phyloP scores from a whole-genome alignment of 1,140 invertebrate genomes.

The Drosophila melanica region DNA sequence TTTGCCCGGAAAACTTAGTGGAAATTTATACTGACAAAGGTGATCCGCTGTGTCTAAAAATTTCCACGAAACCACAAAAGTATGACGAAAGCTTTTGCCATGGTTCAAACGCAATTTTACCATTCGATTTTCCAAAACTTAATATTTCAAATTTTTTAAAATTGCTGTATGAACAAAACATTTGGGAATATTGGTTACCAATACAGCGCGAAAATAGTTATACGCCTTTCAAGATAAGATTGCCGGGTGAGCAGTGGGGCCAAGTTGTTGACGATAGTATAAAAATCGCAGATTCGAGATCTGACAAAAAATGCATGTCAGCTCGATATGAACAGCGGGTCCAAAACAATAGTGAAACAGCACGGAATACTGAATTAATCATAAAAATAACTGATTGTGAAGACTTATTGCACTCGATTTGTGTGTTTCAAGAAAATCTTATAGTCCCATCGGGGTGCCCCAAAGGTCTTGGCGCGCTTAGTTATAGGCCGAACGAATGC shows the following conservation, averaged over 20 bases:
- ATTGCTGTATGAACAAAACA: constrained; percentile 37
- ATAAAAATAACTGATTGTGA: constrained; percentile 45
- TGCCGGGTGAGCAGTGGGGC: constrained; percentile 72
- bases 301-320: constrained; percentile 53
- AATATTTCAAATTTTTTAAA: constrained; percentile 1
- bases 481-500: constrained; percentile 55
- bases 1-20: constrained; percentile 53
- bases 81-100: constrained; percentile 66
- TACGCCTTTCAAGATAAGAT: constrained; percentile 58
- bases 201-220: constrained; percentile 40
- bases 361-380: neutral
- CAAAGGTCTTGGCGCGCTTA: constrained; percentile 52
- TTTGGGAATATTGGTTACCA: constrained; percentile 71
- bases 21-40: constrained; percentile 38
- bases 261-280: constrained; percentile 31
- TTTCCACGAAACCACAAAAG: constrained; percentile 28
- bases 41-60: constrained; percentile 46
- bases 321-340: neutral
- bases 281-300: constrained; percentile 22
- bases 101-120: constrained; percentile 57
- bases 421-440: constrained; percentile 59
- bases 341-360: constrained; percentile 1
- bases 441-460: constrained; percentile 61
- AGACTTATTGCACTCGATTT: constrained; percentile 51
- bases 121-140: constrained; percentile 27